Base-by-base conservation (phyloP, 2,888 invertebrate species). In the Stegophylla sp. region DNA sequence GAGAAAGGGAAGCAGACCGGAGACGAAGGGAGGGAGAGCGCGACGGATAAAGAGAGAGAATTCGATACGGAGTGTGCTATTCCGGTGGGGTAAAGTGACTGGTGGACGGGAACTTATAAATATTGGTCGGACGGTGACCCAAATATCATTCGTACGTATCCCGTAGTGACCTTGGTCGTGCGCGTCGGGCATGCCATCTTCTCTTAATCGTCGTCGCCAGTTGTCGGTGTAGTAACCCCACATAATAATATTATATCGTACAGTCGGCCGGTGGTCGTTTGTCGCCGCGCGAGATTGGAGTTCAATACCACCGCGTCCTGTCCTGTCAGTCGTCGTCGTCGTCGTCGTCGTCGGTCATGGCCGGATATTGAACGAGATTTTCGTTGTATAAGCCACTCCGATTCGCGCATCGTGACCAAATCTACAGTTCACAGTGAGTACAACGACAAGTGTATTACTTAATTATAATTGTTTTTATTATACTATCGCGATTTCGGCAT, bases 91-190 rank as follows among this genome's bases (percentile, higher is more conserved):
- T 20, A 51, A 75, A 75, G 63, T 41, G 64, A 75, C 53, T 13
- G 75, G 41, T 23, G 17, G 51, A n/a, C 34, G 48, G 69, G 79
- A 79, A 79, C 79, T 79, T 79, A 79, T 79, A 79, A 79, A 79
- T 79, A 79, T 79, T 79, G 48, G 79, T 71, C 41, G 59, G 71
- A 28, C 51, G 3, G 23, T 79, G 61, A 79, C 79, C 79, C 61
- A 61, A 79, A 79, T 79, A 79, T 79, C 79, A 79, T 79, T 79
- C 79, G 79, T 79, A 51, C 59, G 51, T 79, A 41, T 69, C 41
- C n/a, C 61, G 71, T 23, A 34, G 79, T 71, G 79, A 79, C 79
- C 79, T 79, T 79, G 79, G 79, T 63, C 67, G 77, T 59, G 77
- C 43, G 79, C 61, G 59, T n/a, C 66, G 56, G 53, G 43, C 51